These are phyloP conservation scores for Cossypha niveicapilla DNA, from an alignment of 2,797 vertebrate species.

Conservation along the genomic window DNA sequence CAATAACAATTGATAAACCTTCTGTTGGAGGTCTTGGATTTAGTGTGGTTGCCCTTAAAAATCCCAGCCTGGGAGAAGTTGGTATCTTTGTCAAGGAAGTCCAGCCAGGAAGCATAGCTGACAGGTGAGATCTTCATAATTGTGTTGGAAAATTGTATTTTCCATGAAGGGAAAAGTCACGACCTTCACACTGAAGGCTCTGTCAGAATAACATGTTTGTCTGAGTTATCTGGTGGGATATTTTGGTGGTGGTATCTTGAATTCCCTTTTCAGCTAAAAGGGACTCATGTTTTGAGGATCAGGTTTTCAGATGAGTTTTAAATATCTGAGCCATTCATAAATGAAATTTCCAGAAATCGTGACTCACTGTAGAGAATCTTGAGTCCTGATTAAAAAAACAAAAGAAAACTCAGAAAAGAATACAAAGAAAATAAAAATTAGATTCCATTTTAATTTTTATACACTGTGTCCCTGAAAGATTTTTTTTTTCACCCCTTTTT, in stretches of 20 bases:
- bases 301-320: conserved; percentile 36
- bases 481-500: not conserved
- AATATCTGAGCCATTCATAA: not conserved
- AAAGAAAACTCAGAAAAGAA: not conserved
- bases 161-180: not conserved
- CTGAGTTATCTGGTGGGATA: not conserved
- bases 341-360: conserved; percentile 54
- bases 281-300: not conserved
- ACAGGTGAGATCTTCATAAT: conserved; percentile 80
- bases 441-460: not conserved
- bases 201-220: not conserved
- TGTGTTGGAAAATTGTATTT: not conserved
- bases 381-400: conserved; percentile 32
- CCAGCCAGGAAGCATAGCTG: conserved; percentile 87
- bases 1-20: conserved; percentile 85
- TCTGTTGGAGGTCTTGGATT: conserved; percentile 88
- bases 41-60: conserved; percentile 89
- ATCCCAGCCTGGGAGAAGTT: conserved; percentile 75
- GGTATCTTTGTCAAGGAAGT: conserved; percentile 91
- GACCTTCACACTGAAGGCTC: not conserved
- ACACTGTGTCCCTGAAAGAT: not conserved
- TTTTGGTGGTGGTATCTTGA: conserved; percentile 21
- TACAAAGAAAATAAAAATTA: conserved; percentile 5
- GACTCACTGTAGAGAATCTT: conserved; percentile 10
- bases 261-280: not conserved